Evolutionary conservation across 2,888 invertebrate genomes (phyloP).

Genomic region (Helicoverpa assulta): DNA sequence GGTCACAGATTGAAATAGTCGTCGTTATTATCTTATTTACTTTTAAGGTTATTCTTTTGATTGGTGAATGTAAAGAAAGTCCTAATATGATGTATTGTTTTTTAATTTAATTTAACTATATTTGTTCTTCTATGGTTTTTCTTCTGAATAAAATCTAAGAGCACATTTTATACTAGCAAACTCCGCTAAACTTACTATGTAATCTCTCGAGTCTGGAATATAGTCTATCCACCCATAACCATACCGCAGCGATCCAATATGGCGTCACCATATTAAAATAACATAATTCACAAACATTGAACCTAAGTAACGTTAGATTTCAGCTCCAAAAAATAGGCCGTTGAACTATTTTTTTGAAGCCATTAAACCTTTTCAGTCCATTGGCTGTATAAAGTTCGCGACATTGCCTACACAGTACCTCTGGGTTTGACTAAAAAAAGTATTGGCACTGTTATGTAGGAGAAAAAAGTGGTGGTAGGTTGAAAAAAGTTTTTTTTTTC

Average conservation of each 20-base stretch:
- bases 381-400: conserved; percentile 16
- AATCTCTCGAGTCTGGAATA: no score
- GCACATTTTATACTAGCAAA: no score
- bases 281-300: neutral
- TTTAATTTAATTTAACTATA: no score
- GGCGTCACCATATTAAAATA: neutral
- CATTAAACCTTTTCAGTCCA: conserved; percentile 37
- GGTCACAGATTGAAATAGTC: neutral
- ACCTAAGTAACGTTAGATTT: neutral
- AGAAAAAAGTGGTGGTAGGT: conserved; percentile 10
- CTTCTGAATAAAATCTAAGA: no score
- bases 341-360: conserved; percentile 8
- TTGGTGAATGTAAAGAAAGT: no score
- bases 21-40: neutral
- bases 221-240: no score
- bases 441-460: conserved; percentile 2
- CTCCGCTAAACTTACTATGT: no score
- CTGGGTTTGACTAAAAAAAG: conserved; percentile 25
- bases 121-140: no score
- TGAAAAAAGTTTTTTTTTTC: neutral
- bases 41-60: no score
- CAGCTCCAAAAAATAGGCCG: neutral
- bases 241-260: neutral
- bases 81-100: no score
- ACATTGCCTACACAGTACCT: conserved; percentile 30